phyloP scores from a whole-genome alignment of 1,140 invertebrate genomes.

The Idris sp. region DNA sequence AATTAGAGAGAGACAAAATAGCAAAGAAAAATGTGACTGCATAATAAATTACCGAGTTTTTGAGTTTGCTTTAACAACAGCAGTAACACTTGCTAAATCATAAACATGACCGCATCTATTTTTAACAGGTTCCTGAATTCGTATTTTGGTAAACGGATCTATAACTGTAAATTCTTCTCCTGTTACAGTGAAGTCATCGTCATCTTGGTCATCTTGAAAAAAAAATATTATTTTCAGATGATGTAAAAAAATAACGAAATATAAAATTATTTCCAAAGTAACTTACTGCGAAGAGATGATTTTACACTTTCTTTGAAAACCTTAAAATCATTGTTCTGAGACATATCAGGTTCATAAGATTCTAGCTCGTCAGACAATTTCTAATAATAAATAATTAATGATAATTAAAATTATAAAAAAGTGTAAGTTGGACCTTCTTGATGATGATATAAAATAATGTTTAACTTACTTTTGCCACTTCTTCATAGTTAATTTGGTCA shows the following conservation, averaged over 20 bases:
- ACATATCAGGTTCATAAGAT: slow-evolving; percentile 12
- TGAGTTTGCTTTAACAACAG: slow-evolving; percentile 71
- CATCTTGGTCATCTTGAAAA: slow-evolving; percentile 19
- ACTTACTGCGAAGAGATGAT: slow-evolving; percentile 7
- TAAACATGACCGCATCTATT: slow-evolving; percentile 81
- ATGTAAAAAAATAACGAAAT: no score
- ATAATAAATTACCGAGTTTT: slow-evolving; percentile 70
- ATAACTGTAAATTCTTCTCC: slow-evolving; percentile 69
- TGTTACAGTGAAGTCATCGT: slow-evolving; percentile 66
- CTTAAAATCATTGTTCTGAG: slow-evolving; percentile 1
- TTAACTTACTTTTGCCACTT: slow-evolving; percentile 20
- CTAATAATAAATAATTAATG: slow-evolving; percentile 9
- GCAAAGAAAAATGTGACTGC: not conserved
- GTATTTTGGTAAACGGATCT: slow-evolving; percentile 80
- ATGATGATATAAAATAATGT: no score
- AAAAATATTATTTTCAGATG: not conserved
- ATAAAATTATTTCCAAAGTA: no score
- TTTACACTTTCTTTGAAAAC: not conserved
- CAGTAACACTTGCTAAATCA: slow-evolving; percentile 74
- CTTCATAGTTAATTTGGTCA: slow-evolving; percentile 21
- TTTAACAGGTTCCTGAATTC: slow-evolving; percentile 78
- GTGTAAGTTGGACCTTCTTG: no score
- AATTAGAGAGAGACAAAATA: no score
- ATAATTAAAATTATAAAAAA: no score
- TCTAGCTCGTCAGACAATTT: slow-evolving; percentile 18